phyloP scores from a whole-genome alignment of 2,113 vertebrate species.

The Promerops cafer region DNA sequence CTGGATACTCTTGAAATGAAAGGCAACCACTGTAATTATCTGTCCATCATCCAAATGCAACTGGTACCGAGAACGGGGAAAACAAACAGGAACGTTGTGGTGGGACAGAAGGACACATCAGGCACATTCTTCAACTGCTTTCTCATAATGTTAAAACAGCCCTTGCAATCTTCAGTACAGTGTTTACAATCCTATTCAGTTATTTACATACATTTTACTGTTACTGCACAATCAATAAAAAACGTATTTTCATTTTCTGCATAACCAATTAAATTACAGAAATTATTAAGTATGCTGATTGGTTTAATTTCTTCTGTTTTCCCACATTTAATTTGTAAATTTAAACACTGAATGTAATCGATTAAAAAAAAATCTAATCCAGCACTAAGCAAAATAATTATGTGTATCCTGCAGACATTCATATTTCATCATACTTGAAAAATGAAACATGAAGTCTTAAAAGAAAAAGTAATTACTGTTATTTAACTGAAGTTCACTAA shows the following conservation, averaged over 20 bases:
- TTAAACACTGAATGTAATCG: not conserved
- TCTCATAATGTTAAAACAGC: not conserved
- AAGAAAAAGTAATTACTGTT: not conserved
- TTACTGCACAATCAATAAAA: constrained; percentile 5
- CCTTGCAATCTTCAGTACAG: not conserved
- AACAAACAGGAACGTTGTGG: not conserved
- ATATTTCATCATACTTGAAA: not conserved
- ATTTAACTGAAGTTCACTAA: not conserved
- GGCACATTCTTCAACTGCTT: not conserved
- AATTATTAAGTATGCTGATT: not conserved
- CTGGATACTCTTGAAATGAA: not conserved
- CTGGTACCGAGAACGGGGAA: not conserved
- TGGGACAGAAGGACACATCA: not conserved
- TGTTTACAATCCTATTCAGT: not conserved
- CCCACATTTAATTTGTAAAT: not conserved
- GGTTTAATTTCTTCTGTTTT: not conserved
- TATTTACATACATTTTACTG: not conserved
- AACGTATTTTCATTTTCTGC: not conserved
- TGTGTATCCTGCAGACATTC: not conserved
- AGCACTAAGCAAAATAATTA: not conserved
- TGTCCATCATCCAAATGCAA: not conserved
- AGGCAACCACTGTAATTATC: not conserved
- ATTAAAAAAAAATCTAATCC: constrained; percentile 1
- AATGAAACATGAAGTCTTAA: not conserved
- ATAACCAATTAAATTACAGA: not conserved